Percentiles rank a stretch among this genome's conserved stretches.
Evolutionary conservation across 2,888 invertebrate species (phyloP).

Genomic region (Xestia c-nigrum): DNA sequence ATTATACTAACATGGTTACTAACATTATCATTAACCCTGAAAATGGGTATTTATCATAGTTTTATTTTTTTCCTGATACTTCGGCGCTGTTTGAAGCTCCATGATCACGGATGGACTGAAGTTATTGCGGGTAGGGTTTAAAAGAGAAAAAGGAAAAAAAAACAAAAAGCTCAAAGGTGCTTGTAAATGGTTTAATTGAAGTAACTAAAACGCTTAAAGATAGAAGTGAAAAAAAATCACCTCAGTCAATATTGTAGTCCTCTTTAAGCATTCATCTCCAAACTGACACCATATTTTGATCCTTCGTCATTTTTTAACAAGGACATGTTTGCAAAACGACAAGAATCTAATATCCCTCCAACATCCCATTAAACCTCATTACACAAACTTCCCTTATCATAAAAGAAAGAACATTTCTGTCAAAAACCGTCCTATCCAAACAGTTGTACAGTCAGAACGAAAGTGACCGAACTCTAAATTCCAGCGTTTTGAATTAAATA

Average conservation of each 20-base stretch:
- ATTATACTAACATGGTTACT: too few species aligned
- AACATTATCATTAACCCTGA: too few species aligned
- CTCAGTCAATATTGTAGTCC: not conserved
- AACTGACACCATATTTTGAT: not conserved
- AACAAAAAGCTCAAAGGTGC: not conserved
- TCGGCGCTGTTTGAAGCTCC: too few species aligned
- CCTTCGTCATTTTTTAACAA: not conserved
- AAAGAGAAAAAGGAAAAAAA: too few species aligned
- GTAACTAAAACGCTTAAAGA: too few species aligned
- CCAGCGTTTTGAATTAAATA: too few species aligned
- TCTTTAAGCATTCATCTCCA: not conserved
- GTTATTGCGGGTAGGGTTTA: too few species aligned
- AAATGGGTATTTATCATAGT: too few species aligned
- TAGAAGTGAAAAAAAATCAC: not conserved
- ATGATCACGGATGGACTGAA: too few species aligned
- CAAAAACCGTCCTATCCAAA: conserved; percentile 45
- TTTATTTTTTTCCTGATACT: too few species aligned
- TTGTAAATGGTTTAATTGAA: not conserved
- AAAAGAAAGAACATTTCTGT: conserved; percentile 15
- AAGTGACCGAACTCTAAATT: too few species aligned
- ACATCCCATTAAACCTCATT: conserved; percentile 11
- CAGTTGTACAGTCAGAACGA: not conserved
- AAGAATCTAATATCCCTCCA: conserved; percentile 11
- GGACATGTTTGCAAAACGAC: conserved; percentile 8
- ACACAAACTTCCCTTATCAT: conserved; percentile 16